Percentiles rank a stretch among this genome's conserved stretches.
These are phyloP conservation scores for Pollenia angustigena DNA, from an alignment of 2,888 invertebrate species.

Conservation along the genomic window DNA sequence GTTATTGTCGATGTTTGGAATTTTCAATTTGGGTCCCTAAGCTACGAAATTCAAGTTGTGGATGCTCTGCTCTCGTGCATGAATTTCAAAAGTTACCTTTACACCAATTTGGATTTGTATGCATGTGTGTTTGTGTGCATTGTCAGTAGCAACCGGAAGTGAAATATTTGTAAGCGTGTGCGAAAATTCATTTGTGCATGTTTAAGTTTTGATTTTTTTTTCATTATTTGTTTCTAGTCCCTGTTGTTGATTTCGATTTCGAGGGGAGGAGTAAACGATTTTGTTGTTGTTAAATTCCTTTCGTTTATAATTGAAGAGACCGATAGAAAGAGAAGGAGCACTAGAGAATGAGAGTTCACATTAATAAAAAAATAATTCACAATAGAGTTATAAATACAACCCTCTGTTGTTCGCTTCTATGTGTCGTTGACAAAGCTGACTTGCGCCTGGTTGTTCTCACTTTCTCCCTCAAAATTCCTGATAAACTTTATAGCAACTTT, in stretches of 20 bases:
- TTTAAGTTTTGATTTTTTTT: constrained; percentile 17
- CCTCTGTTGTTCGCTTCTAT: constrained; percentile 9
- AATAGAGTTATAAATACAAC: constrained; percentile 53
- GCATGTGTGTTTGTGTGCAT: constrained; percentile 48
- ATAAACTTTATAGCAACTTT: not conserved
- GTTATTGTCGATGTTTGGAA: constrained; percentile 67
- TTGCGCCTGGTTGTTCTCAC: constrained; percentile 33
- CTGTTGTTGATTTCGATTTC: constrained; percentile 23
- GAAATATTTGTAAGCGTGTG: constrained; percentile 62
- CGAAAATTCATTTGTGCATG: constrained; percentile 22
- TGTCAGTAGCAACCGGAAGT: constrained; percentile 75
- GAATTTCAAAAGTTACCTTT: constrained; percentile 33
- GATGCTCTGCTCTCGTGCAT: constrained; percentile 23
- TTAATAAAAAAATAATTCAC: constrained; percentile 43
- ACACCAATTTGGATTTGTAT: constrained; percentile 6
- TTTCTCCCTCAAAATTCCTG: constrained; percentile 15
- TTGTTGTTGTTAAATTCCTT: constrained; percentile 46
- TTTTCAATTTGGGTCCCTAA: constrained; percentile 69
- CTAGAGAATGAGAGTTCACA: not conserved
- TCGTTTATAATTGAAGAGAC: constrained; percentile 30
- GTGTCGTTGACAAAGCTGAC: constrained; percentile 23
- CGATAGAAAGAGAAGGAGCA: constrained; percentile 33
- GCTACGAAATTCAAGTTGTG: constrained; percentile 58
- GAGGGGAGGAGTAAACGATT: constrained; percentile 59
- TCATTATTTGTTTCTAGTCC: constrained; percentile 9